phyloP scores from a whole-genome alignment of 2,113 vertebrate species.

The Octodon degus region DNA sequence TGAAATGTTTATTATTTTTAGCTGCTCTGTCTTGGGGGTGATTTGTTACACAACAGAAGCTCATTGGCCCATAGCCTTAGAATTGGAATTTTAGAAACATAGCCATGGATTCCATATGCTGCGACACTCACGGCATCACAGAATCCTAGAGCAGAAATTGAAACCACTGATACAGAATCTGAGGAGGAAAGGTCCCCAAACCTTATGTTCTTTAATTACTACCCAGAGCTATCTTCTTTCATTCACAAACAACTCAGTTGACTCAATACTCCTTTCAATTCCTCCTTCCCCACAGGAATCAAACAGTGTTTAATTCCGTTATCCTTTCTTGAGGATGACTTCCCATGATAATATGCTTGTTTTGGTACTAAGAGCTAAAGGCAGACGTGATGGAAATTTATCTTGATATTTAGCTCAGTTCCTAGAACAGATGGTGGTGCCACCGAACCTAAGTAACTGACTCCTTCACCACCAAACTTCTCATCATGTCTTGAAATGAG shows the following conservation, averaged over 20 bases:
- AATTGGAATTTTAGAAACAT: not conserved
- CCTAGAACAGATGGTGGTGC: not conserved
- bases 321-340: not conserved
- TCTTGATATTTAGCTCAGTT: slow-evolving; percentile 26
- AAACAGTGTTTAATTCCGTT: not conserved
- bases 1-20: not conserved
- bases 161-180: not conserved
- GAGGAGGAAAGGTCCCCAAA: not conserved
- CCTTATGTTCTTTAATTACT: not conserved
- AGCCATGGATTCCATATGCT: not conserved
- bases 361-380: not conserved
- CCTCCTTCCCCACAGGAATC: not conserved
- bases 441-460: not conserved
- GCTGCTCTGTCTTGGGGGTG: not conserved
- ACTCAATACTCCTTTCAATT: not conserved
- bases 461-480: not conserved
- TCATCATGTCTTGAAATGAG: not conserved
- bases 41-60: slow-evolving; percentile 17
- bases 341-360: not conserved
- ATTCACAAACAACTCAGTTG: not conserved
- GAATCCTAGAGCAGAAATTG: not conserved
- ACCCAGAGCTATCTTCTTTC: not conserved
- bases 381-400: not conserved
- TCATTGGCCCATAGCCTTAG: not conserved
- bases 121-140: not conserved